These are phyloP conservation scores for Philereme transversata DNA, from an alignment of 2,888 invertebrate genomes.

Conservation along the genomic window DNA sequence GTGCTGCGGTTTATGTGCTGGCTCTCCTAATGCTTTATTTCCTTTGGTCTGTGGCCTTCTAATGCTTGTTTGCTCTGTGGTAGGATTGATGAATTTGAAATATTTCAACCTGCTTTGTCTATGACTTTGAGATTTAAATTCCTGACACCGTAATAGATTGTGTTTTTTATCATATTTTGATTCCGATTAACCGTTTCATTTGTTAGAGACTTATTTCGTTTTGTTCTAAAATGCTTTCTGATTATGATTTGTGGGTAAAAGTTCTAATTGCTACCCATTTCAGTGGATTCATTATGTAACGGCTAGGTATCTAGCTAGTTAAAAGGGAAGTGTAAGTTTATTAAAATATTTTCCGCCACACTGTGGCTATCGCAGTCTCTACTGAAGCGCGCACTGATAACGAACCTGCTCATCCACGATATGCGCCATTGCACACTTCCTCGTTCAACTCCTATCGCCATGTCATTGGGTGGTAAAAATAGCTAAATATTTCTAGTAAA, in stretches of 20 bases:
- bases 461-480: conserved; percentile 52
- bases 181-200: conserved; percentile 2
- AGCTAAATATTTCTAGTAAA: conserved; percentile 29
- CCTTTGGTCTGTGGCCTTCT: conserved; percentile 28
- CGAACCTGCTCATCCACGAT: conserved; percentile 23
- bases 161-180: neutral
- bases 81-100: conserved; percentile 37
- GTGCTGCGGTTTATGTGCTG: conserved; percentile 32
- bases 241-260: neutral
- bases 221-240: too few species aligned
- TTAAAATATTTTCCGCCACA: conserved; percentile 9
- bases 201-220: neutral
- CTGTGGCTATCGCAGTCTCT: conserved; percentile 9
- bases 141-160: conserved; percentile 33
- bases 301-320: conserved; percentile 5
- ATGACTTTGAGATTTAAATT: conserved; percentile 29
- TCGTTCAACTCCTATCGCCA: conserved; percentile 32
- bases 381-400: conserved; percentile 24
- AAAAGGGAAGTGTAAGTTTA: neutral
- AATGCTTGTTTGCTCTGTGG: conserved; percentile 46
- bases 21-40: conserved; percentile 16
- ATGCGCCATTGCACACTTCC: conserved; percentile 39
- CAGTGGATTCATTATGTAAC: neutral
- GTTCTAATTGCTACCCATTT: neutral
- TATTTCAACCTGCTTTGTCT: conserved; percentile 33